Percentiles rank a stretch among this genome's conserved stretches.
These are phyloP conservation scores for Aphaenogaster rudis DNA, from an alignment of 1,140 invertebrate genomes.

Conservation along the genomic window DNA sequence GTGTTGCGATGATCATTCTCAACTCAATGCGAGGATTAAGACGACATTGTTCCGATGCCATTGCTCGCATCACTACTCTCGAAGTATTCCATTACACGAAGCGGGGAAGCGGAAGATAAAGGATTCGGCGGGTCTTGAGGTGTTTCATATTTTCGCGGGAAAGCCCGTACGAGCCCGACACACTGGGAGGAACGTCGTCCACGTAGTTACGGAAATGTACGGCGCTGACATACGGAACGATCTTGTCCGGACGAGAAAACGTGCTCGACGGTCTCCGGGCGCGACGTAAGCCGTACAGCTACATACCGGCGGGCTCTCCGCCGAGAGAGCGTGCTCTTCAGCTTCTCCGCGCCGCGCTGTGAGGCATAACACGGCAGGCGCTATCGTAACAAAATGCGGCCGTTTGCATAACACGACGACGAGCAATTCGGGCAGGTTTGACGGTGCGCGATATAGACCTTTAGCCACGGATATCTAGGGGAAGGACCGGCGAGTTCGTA, in stretches of 20 bases:
- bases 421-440: constrained; percentile 87
- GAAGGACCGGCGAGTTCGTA: background rate
- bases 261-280: constrained; percentile 47
- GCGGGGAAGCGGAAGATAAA: constrained; percentile 23
- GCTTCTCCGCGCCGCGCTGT: constrained; percentile 28
- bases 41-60: background rate
- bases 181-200: background rate
- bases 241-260: constrained; percentile 67
- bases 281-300: constrained; percentile 35
- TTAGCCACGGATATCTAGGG: constrained; percentile 73
- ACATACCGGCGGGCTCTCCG: constrained; percentile 33
- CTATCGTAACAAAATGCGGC: constrained; percentile 86
- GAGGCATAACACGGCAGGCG: constrained; percentile 79
- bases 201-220: constrained; percentile 51
- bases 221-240: constrained; percentile 69
- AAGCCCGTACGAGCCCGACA: background rate
- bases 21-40: background rate
- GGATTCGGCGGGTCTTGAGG: background rate
- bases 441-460: constrained; percentile 87
- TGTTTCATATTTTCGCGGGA: constrained; percentile 23
- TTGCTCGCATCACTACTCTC: constrained; percentile 15
- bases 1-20: background rate
- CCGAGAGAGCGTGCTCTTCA: constrained; percentile 70
- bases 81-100: background rate
- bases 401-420: constrained; percentile 87